Evolutionary conservation across 1,140 invertebrate genomes (phyloP).

Genomic region (Babylonia areolata): DNA sequence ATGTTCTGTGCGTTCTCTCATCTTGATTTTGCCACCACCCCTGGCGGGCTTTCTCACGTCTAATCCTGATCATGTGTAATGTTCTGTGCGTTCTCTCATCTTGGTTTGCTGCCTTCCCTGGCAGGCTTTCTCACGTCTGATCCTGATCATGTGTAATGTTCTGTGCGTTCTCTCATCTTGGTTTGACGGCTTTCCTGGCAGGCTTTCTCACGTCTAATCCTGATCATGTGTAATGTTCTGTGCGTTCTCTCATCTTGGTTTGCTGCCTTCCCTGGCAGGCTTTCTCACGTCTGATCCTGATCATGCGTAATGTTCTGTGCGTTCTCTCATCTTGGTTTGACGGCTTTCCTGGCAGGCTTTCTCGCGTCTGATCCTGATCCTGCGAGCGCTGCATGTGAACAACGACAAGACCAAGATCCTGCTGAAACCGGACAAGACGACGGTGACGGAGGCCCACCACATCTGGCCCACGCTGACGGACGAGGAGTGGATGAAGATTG

Average conservation of each 20-base stretch:
- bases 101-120: no score
- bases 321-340: neutral
- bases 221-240: no score
- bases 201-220: no score
- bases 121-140: no score
- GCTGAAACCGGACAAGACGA: constrained; percentile 98
- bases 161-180: no score
- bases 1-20: no score
- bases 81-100: no score
- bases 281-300: constrained; percentile 97
- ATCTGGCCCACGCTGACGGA: constrained; percentile 99
- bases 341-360: constrained; percentile 83
- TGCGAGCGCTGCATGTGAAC: constrained; percentile 98
- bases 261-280: constrained; percentile 79
- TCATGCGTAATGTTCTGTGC: constrained; percentile 83
- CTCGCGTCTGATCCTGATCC: constrained; percentile 96
- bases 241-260: neutral
- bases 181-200: no score
- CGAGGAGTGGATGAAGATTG: constrained; percentile 98
- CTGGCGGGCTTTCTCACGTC: no score
- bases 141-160: no score
- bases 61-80: no score
- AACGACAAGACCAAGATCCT: constrained; percentile 99
- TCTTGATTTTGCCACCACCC: no score
- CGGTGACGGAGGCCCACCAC: constrained; percentile 98